Evolutionary conservation across 2,113 vertebrate species (phyloP), one percentile per base, ranked within the genome.

Genomic region (Stegostoma tigrinum): DNA sequence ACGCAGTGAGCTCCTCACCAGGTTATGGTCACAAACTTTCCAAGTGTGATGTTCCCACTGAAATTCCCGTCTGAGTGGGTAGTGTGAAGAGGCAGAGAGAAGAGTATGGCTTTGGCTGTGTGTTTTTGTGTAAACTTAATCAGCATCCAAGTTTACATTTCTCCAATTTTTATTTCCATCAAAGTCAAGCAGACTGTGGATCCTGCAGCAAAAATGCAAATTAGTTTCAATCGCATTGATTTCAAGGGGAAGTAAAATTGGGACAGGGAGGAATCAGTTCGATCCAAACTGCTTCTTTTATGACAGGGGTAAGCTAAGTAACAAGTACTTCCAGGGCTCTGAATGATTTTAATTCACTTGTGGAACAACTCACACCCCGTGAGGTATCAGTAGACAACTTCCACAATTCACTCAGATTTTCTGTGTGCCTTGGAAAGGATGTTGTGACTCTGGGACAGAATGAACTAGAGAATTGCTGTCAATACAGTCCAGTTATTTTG

Each of bases 201-300:
- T n/a, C 5, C 30, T n/a, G 15, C 87, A 90, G 87, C 87, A 90
- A 90, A 80, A 90, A 90, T 64, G 52, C 52, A 90, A 90, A 90
- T 12, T 0, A 90, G 17, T 90, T 90, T 30, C 52, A 55, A 90
- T 3, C 30, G 6, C 48, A 61, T 83, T 90, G 55, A 93, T 64
- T 93, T 93, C 30, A 93, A 93, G 61, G 19, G 61, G 6, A 23
- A 66, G n/a, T 66, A n/a, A 93, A 23, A n/a, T 15, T n/a, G 55
- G 34, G 34, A 19, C 14, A 21, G 64, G 30, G 38, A 3, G 24
- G 24, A 89, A 23, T 27, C 86, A 61, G n/a, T 1, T 10, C 27
- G n/a, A 90, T 61, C 48, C 87, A 75, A 75, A 61, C 6, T 75
- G 30, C 72, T 27, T 30, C 61, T 64, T 17, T 42, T 45, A 21